Percentiles rank a stretch among this genome's conserved stretches.
phyloP scores from a whole-genome alignment of 2,888 invertebrate genomes.

The Cephus spinipes region DNA sequence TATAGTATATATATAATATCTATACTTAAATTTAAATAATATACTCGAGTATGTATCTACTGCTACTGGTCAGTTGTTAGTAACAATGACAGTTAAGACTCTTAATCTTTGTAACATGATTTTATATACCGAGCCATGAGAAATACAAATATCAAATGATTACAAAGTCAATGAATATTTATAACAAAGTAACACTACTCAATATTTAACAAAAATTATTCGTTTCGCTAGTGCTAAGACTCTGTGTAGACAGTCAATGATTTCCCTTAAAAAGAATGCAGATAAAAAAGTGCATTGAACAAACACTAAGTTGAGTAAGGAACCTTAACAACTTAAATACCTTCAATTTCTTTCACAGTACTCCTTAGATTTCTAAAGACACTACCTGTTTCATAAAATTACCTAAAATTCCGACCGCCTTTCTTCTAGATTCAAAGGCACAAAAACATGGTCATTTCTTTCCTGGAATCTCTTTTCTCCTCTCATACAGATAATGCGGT shows the following conservation, averaged over 20 bases:
- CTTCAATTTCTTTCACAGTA: background rate
- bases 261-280: too few relatives aligned
- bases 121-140: background rate
- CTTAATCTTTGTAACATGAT: slow-evolving; percentile 6
- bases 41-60: background rate
- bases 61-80: background rate
- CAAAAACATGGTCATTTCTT: too few relatives aligned
- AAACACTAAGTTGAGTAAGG: background rate
- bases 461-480: too few relatives aligned
- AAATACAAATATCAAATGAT: background rate
- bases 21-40: background rate
- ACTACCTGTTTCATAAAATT: background rate
- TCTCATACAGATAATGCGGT: too few relatives aligned
- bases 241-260: too few relatives aligned
- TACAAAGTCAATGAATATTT: background rate
- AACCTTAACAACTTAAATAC: background rate
- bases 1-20: background rate
- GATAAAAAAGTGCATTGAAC: background rate
- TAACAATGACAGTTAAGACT: background rate
- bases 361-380: background rate
- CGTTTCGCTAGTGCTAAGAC: too few relatives aligned
- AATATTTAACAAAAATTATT: background rate
- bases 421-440: too few relatives aligned
- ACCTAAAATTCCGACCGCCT: background rate
- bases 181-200: background rate